Evolutionary conservation across 2,888 invertebrate species (phyloP).

Genomic region (Bellardia bayeri): DNA sequence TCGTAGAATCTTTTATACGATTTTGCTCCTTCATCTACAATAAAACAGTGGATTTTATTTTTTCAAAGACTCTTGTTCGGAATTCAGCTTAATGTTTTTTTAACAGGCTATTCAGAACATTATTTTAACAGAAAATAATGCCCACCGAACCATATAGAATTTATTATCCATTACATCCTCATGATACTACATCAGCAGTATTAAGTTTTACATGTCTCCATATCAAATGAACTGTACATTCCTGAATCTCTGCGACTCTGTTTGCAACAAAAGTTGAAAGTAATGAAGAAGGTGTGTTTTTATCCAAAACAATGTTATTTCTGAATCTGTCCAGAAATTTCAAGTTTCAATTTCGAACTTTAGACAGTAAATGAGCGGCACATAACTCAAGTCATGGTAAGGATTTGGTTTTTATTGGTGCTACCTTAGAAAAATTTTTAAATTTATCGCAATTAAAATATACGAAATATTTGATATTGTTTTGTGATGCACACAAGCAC

Average conservation of each 20-base stretch:
- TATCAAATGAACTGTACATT: background rate
- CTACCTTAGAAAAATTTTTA: background rate
- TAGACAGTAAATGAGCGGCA: background rate
- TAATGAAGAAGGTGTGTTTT: background rate
- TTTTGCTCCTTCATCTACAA: background rate
- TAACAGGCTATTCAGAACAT: background rate
- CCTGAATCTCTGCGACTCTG: constrained; percentile 7
- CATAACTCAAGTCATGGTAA: no score
- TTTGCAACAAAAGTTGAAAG: constrained; percentile 5
- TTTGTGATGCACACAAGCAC: no score
- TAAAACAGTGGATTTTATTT: background rate
- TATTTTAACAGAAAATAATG: background rate
- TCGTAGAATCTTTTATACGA: background rate
- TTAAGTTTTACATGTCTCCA: background rate
- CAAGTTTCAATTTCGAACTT: background rate
- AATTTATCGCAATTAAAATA: no score
- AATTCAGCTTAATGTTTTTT: background rate
- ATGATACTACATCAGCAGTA: background rate
- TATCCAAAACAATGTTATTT: background rate
- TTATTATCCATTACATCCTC: constrained; percentile 2
- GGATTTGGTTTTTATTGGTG: background rate
- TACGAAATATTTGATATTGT: no score
- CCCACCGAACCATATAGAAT: constrained; percentile 8
- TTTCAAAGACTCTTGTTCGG: background rate
- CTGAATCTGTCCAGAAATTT: background rate